Percentiles rank a stretch among this genome's conserved stretches.
Evolutionary conservation across 2,113 vertebrate species (phyloP).

Genomic region (Nerophis lumbriciformis): DNA sequence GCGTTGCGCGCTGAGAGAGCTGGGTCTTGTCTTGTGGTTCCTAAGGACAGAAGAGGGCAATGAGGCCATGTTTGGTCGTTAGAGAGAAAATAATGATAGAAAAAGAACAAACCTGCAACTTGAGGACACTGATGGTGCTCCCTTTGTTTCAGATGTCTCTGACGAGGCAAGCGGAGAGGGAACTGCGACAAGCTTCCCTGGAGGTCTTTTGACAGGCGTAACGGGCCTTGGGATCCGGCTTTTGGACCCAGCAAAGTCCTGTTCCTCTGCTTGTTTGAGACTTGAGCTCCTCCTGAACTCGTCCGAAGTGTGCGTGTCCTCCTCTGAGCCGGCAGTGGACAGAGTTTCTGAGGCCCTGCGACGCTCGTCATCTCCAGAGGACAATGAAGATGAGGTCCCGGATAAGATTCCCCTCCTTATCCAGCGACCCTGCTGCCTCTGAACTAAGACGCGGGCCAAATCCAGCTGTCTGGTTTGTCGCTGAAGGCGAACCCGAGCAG

Average conservation of each 20-base stretch:
- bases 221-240: constrained; percentile 89
- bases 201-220: constrained; percentile 55
- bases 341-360: constrained; percentile 79
- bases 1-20: constrained; percentile 33
- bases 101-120: constrained; percentile 39
- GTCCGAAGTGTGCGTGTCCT: constrained; percentile 82
- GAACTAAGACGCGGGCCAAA: constrained; percentile 81
- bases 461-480: constrained; percentile 76
- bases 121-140: constrained; percentile 32
- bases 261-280: constrained; percentile 59
- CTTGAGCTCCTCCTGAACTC: constrained; percentile 71
- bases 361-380: constrained; percentile 81
- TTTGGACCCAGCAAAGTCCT: constrained; percentile 54
- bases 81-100: background rate
- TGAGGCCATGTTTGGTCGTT: background rate
- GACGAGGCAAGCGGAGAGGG: constrained; percentile 16
- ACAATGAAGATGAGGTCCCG: constrained; percentile 80
- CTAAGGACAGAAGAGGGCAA: constrained; percentile 56
- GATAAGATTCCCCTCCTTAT: constrained; percentile 79
- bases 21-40: constrained; percentile 64
- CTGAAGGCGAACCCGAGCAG: constrained; percentile 65
- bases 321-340: constrained; percentile 85
- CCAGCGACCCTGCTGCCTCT: constrained; percentile 81
- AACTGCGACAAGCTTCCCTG: constrained; percentile 29
- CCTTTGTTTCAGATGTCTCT: constrained; percentile 29